Percentiles rank a stretch among this genome's conserved stretches.
Conservation (phyloP, 2,113 vertebrate genomes). For the Callipepla squamata region DNA sequence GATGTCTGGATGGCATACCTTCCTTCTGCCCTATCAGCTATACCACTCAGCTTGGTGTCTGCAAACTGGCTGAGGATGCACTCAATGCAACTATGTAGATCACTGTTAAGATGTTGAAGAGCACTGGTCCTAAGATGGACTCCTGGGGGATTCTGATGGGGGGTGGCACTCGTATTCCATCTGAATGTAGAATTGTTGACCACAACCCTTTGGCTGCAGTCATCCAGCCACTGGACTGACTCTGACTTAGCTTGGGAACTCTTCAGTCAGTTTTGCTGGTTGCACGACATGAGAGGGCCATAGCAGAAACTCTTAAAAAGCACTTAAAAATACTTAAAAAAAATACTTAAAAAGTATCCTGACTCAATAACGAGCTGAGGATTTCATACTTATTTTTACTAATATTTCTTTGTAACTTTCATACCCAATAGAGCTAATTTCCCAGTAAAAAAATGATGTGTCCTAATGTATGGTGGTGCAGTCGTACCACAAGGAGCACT, state of each 20-base stretch:
- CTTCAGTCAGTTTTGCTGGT: background rate
- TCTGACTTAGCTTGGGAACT: background rate
- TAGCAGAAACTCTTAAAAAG: background rate
- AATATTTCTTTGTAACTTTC: background rate
- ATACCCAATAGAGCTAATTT: background rate
- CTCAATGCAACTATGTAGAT: background rate
- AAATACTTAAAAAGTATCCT: too few relatives aligned
- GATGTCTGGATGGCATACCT: background rate
- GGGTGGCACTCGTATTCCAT: too few relatives aligned
- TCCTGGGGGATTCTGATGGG: too few relatives aligned
- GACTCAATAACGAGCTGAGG: background rate
- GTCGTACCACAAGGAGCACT: fast-evolving
- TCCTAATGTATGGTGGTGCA: background rate
- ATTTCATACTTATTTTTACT: background rate
- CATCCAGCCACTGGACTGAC: background rate
- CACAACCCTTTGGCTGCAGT: background rate
- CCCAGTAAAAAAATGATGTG: background rate
- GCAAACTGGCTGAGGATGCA: background rate
- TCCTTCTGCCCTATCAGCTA: background rate
- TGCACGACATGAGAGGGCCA: background rate
- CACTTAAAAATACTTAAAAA: too few relatives aligned
- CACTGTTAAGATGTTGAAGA: background rate
- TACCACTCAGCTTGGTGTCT: background rate
- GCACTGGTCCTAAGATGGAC: background rate
- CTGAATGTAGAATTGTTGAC: background rate